Conservation (phyloP, 2,888 invertebrate species). For the Stomorhina lunata region DNA sequence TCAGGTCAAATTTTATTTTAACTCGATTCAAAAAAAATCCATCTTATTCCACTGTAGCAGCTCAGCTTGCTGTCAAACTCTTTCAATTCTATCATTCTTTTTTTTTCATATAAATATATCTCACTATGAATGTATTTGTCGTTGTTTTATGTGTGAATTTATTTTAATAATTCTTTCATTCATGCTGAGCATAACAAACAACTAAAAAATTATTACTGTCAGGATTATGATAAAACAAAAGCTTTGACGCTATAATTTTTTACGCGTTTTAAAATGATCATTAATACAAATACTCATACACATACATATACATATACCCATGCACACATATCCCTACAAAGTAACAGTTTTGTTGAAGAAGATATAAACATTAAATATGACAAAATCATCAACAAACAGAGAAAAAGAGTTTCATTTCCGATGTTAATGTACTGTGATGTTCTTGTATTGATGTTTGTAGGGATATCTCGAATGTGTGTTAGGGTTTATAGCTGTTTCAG, state of each 20-base stretch:
- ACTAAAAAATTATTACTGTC: slow-evolving; percentile 47
- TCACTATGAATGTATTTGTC: neutral
- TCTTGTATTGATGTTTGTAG: neutral
- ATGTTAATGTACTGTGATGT: slow-evolving; percentile 11
- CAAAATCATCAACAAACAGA: neutral
- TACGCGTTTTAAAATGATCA: slow-evolving; percentile 60
- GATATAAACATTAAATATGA: neutral
- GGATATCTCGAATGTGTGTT: too few species aligned
- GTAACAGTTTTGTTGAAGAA: neutral
- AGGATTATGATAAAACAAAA: slow-evolving; percentile 59
- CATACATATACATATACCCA: neutral
- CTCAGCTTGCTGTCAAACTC: neutral
- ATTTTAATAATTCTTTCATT: slow-evolving; percentile 13
- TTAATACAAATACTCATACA: slow-evolving; percentile 18
- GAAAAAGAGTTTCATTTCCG: slow-evolving; percentile 15
- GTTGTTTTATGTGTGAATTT: slow-evolving; percentile 14
- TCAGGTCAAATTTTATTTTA: too few species aligned
- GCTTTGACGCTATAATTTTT: slow-evolving; percentile 49
- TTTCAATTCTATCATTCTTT: neutral
- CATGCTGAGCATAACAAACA: slow-evolving; percentile 51
- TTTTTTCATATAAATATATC: neutral
- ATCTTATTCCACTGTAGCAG: neutral
- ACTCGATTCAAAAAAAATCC: too few species aligned
- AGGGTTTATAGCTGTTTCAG: neutral
- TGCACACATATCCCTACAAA: slow-evolving; percentile 8